Base-by-base conservation (phyloP, 2,888 invertebrate genomes). In the Alsophila aescularia region DNA sequence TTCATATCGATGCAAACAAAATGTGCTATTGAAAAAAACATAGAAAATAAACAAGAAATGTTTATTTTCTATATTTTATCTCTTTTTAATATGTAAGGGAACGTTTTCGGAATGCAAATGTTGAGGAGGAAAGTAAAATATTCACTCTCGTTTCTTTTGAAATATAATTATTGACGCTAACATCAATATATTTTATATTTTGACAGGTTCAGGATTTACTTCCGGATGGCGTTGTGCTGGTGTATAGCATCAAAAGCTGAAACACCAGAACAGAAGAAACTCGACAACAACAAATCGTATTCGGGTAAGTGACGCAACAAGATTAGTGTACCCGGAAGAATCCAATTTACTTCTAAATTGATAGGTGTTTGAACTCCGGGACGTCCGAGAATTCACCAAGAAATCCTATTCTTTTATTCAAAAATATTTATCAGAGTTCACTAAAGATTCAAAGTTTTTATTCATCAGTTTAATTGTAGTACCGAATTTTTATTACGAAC, bases 121-220 rank as follows among this genome's bases (percentile, higher is more conserved):
- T 35, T 8, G 13, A 44, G 35, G 24, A 36, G 9, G 16, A 36
- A 10, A 7, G 18, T 8, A 36, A 36, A n/a, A 27, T 36, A 45
- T 36, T 24, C 36, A 45, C n/a, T 16, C n/a, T 34, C 18, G 10
- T 31, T 31, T 42, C 27, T 16, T 8, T 9, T 8, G 16, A 24
- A 5, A 27, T 14, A 24, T 3, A 15, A 15, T 13, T 32, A 10
- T 39, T 41, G 18, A 8, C 14, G 6, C n/a, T 35, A 27, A 27
- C n/a, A 7, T 41, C n/a, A 24, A 24, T 24, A 7, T 24, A 24
- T 24, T 7, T 24, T 29, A 12, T 40, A 18, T 42, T 31, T 60
- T 66, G 62, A 24, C 83, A 95, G 95, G 75, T 95, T 95, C 77
- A 92, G 95, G 32, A 90, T 94, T 66, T 95, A 95, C 79, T 95